Conservation (phyloP, 1,140 invertebrate species). For the Diachasma alloeum region DNA sequence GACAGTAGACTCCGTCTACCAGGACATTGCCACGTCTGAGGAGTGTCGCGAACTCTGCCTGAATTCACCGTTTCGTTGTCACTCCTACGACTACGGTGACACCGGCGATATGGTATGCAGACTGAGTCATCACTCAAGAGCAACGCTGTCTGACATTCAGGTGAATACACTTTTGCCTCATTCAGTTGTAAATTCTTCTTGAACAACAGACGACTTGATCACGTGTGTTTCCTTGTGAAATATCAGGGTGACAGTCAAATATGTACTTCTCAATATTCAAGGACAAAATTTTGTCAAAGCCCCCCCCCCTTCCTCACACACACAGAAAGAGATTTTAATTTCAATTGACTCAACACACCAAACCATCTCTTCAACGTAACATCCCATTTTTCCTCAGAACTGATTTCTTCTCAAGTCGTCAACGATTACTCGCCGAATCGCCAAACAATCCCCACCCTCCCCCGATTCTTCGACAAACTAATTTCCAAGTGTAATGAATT, state of each 20-base stretch:
- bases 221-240: not conserved
- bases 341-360: too few species aligned
- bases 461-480: not conserved
- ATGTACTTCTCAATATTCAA: not conserved
- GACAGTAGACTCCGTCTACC: slow-evolving; percentile 92
- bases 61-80: slow-evolving; percentile 85
- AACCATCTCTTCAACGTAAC: too few species aligned
- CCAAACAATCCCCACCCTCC: not conserved
- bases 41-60: slow-evolving; percentile 89
- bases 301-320: too few species aligned
- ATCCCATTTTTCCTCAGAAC: too few species aligned
- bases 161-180: slow-evolving; percentile 57
- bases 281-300: too few species aligned
- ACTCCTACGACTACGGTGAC: slow-evolving; percentile 93
- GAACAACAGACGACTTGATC: not conserved
- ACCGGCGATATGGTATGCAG: slow-evolving; percentile 92
- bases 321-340: too few species aligned
- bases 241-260: not conserved
- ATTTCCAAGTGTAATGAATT: slow-evolving; percentile 10
- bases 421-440: too few species aligned
- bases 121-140: slow-evolving; percentile 87
- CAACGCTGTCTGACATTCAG: slow-evolving; percentile 88
- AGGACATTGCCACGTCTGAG: slow-evolving; percentile 85
- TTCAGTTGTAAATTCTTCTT: not conserved
- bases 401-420: too few species aligned